phyloP scores from a whole-genome alignment of 2,888 invertebrate species.

The Atherix ibis region DNA sequence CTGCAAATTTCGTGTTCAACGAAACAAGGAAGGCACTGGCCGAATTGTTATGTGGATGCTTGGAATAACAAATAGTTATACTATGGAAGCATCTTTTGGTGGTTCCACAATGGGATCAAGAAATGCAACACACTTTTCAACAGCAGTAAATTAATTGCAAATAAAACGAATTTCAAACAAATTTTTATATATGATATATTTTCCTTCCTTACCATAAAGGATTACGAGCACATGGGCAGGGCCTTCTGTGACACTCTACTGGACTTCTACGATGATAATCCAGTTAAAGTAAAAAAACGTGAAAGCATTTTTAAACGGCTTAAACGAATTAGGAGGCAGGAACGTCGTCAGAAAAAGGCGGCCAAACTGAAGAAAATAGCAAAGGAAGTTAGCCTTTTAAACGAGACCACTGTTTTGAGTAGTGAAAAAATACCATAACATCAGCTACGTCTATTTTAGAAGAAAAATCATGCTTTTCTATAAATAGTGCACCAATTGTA shows the following conservation, averaged over 20 bases:
- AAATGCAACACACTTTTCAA: constrained; percentile 69
- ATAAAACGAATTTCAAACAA: too few relatives aligned
- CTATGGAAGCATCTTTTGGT: constrained; percentile 89
- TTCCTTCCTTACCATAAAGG: constrained; percentile 27
- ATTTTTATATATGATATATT: too few relatives aligned
- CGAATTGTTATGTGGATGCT: constrained; percentile 90
- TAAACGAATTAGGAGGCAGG: constrained; percentile 31
- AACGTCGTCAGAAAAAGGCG: constrained; percentile 31
- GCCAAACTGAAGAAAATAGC: constrained; percentile 33
- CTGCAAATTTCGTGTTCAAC: constrained; percentile 86
- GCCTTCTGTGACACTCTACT: constrained; percentile 85
- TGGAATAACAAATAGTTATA: constrained; percentile 87
- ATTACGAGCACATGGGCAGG: constrained; percentile 69
- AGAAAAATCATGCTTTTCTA: neutral
- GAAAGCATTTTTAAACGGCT: constrained; percentile 27
- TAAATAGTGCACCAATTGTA: too few relatives aligned
- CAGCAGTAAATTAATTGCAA: constrained; percentile 25
- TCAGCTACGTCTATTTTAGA: constrained; percentile 14
- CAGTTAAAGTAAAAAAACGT: constrained; percentile 49
- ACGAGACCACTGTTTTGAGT: constrained; percentile 25
- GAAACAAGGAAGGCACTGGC: constrained; percentile 88
- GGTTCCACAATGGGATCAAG: constrained; percentile 73
- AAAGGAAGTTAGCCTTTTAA: constrained; percentile 29
- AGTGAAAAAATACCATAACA: constrained; percentile 19
- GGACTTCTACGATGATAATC: constrained; percentile 79